A percentile compares a stretch with the other conserved stretches of the same genome.
These are phyloP conservation scores for Dolichopus griseipennis DNA, from an alignment of 2,888 invertebrate genomes.

Conservation along the genomic window DNA sequence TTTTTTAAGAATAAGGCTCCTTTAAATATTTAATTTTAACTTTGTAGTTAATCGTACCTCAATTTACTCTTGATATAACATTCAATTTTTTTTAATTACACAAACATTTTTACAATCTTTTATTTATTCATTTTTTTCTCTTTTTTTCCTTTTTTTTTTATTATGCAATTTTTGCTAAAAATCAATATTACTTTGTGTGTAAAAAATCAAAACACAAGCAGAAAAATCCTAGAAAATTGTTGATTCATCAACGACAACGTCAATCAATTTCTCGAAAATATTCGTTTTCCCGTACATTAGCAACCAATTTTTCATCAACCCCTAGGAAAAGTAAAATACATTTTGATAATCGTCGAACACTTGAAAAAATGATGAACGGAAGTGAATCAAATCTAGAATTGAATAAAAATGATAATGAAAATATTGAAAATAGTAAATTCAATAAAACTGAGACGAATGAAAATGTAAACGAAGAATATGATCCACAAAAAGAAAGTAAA, in stretches of 20 bases:
- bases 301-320: constrained; percentile 32
- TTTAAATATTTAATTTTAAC: no score
- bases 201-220: constrained; percentile 18
- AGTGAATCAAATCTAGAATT: constrained; percentile 10
- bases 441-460: background rate
- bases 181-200: no score
- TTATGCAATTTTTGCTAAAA: background rate
- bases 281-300: background rate
- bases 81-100: constrained; percentile 10
- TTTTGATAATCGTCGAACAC: constrained; percentile 29
- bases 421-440: background rate
- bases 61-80: no score
- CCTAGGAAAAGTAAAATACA: constrained; percentile 35
- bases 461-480: background rate
- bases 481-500: background rate
- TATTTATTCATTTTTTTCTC: constrained; percentile 7
- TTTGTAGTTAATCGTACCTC: no score
- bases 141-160: constrained; percentile 9
- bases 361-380: constrained; percentile 26
- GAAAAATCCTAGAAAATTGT: constrained; percentile 12
- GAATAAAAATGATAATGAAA: background rate
- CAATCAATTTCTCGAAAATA: constrained; percentile 15
- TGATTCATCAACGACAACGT: constrained; percentile 17
- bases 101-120: constrained; percentile 12
- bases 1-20: no score